A percentile compares a stretch with the other conserved stretches of the same genome.
Evolutionary conservation across 1,140 invertebrate species (phyloP).

Genomic region (Neodiprion fabricii): DNA sequence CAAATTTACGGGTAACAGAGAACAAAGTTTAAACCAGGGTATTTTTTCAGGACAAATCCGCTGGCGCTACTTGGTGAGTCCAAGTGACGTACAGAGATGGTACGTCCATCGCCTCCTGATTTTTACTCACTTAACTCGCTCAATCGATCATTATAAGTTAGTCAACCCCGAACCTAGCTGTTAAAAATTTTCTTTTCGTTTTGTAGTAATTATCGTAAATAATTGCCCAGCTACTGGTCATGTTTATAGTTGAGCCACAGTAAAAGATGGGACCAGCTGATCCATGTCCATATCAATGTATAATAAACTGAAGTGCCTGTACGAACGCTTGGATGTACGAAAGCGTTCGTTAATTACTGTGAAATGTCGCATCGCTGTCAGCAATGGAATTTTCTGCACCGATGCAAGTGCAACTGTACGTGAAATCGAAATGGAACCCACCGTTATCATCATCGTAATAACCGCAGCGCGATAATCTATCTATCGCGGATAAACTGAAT

Average conservation of each 20-base stretch:
- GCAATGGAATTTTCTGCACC: too few species aligned
- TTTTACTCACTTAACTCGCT: conserved; percentile 1
- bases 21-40: conserved; percentile 1
- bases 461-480: too few species aligned
- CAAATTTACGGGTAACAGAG: conserved; percentile 2
- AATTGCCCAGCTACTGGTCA: too few species aligned
- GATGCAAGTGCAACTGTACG: too few species aligned
- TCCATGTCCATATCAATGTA: background rate
- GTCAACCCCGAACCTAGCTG: too few species aligned
- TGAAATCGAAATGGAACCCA: too few species aligned
- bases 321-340: background rate
- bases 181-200: too few species aligned
- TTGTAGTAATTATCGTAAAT: too few species aligned
- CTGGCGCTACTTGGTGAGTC: conserved; percentile 55
- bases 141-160: background rate
- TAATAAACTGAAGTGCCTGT: background rate
- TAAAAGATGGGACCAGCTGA: background rate
- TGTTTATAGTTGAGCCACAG: background rate
- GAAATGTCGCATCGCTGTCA: too few species aligned
- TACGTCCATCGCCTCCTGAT: conserved; percentile 38
- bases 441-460: too few species aligned
- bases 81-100: conserved; percentile 56
- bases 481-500: too few species aligned
- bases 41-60: conserved; percentile 44
- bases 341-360: background rate